Evolutionary conservation across 2,888 invertebrate species (phyloP).

Genomic region (Ectobius pallidus): DNA sequence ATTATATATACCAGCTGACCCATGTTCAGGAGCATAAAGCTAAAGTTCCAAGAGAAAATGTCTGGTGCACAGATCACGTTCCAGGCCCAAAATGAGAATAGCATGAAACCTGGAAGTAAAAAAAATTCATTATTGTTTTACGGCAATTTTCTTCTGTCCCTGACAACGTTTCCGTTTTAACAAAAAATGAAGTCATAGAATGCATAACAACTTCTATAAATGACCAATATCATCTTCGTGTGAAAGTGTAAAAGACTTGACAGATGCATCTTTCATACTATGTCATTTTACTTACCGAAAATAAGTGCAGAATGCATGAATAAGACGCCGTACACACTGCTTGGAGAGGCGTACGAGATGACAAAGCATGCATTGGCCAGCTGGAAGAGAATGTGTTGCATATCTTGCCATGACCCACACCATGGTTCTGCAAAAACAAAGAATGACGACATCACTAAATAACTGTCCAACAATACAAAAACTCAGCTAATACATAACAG

Average conservation of each 20-base stretch:
- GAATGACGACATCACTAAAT: background rate
- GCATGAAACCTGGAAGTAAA: conserved; percentile 68
- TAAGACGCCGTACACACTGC: conserved; percentile 77
- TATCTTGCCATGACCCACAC: conserved; percentile 75
- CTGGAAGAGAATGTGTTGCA: conserved; percentile 76
- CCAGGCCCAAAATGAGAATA: conserved; percentile 90
- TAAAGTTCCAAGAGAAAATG: conserved; percentile 87
- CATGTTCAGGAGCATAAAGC: conserved; percentile 79
- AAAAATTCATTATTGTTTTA: too few species aligned
- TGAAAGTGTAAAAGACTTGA: too few species aligned
- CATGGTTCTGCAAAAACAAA: conserved; percentile 50
- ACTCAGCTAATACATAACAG: too few species aligned
- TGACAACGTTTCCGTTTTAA: too few species aligned
- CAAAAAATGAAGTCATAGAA: too few species aligned
- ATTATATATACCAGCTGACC: conserved; percentile 80
- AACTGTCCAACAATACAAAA: background rate
- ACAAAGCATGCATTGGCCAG: conserved; percentile 80
- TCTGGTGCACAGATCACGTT: conserved; percentile 86
- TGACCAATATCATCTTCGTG: too few species aligned
- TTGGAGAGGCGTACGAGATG: conserved; percentile 79
- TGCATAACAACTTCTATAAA: too few species aligned
- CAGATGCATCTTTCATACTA: too few species aligned
- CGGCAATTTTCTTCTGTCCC: background rate
- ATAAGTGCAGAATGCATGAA: conserved; percentile 83
- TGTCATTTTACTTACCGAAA: conserved; percentile 65